Evolutionary conservation across 2,113 vertebrate species (phyloP).

Genomic region (Paradoxurus hermaphroditus): DNA sequence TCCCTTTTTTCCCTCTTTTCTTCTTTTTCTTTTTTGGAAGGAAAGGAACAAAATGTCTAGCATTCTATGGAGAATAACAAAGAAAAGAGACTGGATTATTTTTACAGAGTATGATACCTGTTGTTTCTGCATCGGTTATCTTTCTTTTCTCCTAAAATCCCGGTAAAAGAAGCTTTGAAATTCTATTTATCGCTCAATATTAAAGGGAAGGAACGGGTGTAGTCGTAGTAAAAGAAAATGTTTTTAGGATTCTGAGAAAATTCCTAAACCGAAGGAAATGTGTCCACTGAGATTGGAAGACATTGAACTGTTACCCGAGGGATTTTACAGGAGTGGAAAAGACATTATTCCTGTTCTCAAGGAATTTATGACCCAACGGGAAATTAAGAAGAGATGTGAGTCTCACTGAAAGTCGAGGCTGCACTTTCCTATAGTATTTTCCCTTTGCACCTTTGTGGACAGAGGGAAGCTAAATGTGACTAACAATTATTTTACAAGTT

Average conservation of each 20-base stretch:
- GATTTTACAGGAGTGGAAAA: neutral
- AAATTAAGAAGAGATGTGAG: slow-evolving; percentile 35
- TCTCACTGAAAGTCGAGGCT: neutral
- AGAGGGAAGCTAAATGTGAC: neutral
- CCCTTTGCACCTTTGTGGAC: neutral
- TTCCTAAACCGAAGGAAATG: neutral
- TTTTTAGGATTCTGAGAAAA: slow-evolving; percentile 30
- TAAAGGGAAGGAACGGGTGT: neutral
- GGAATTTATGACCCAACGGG: slow-evolving; percentile 19
- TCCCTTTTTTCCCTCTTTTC: too few relatives aligned
- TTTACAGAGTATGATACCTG: neutral
- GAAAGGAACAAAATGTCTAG: neutral
- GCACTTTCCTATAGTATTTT: neutral
- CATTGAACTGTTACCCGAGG: neutral
- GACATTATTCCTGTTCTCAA: slow-evolving; percentile 4
- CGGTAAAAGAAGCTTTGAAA: neutral
- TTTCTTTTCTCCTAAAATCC: neutral
- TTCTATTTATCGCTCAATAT: neutral
- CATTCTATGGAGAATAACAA: neutral
- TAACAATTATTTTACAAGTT: slow-evolving; percentile 32
- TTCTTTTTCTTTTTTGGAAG: neutral
- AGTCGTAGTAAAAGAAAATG: neutral
- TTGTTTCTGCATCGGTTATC: neutral
- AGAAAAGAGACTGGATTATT: neutral
- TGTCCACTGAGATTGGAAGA: neutral